A percentile compares a stretch with the other conserved stretches of the same genome.
Evolutionary conservation across 2,888 invertebrate genomes (phyloP).

Genomic region (Drosophila tanythrix): DNA sequence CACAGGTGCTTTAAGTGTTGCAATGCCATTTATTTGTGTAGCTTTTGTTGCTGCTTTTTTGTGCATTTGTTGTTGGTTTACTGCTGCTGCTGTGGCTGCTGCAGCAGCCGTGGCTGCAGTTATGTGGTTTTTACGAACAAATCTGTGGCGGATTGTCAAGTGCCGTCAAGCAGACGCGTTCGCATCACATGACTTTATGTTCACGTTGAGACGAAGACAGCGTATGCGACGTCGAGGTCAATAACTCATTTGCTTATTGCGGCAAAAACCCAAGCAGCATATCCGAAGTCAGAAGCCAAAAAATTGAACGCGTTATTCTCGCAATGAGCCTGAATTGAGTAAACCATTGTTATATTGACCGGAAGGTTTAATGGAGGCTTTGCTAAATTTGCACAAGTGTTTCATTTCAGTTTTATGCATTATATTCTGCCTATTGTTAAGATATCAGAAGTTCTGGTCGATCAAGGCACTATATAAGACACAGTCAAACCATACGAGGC

Average conservation of each 20-base stretch:
- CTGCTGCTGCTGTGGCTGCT: constrained; percentile 11
- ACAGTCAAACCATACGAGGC: background rate
- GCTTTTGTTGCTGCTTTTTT: constrained; percentile 26
- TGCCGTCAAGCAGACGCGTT: constrained; percentile 45
- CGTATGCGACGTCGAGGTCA: constrained; percentile 51
- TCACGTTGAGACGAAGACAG: constrained; percentile 12
- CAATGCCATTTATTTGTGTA: constrained; percentile 61
- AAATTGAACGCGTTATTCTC: constrained; percentile 36
- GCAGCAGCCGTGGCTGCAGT: constrained; percentile 37
- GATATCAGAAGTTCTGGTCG: background rate
- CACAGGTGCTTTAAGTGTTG: constrained; percentile 67
- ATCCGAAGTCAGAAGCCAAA: constrained; percentile 16
- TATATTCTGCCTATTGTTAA: background rate
- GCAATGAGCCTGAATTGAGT: background rate
- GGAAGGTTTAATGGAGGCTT: background rate
- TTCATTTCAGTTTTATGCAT: background rate
- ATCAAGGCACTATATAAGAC: constrained; percentile 38
- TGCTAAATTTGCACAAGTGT: background rate
- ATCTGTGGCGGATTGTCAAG: constrained; percentile 53
- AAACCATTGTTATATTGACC: background rate
- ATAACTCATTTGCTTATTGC: constrained; percentile 54
- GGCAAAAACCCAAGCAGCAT: constrained; percentile 20
- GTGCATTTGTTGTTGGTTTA: constrained; percentile 6
- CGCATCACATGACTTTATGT: constrained; percentile 56
- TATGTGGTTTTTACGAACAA: constrained; percentile 62